These are phyloP conservation scores for Drosophila elegans DNA, from an alignment of 1,140 invertebrate species.

Conservation along the genomic window DNA sequence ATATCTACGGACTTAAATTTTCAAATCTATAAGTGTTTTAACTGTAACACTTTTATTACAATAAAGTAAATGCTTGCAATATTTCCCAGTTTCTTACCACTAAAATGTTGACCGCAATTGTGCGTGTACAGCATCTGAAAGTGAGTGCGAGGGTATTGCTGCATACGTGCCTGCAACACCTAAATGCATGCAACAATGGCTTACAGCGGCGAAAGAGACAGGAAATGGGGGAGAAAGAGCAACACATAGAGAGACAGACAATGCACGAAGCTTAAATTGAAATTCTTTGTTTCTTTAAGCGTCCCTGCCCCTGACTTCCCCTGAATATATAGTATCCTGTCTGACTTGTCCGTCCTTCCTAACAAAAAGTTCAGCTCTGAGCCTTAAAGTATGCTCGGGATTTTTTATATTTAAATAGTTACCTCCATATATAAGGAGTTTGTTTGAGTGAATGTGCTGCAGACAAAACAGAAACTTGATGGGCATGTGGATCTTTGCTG, in stretches of 20 bases:
- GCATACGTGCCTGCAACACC: constrained; percentile 74
- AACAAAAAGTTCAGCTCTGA: constrained; percentile 40
- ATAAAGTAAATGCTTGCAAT: neutral
- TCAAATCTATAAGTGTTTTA: too few species aligned
- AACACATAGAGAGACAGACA: constrained; percentile 21
- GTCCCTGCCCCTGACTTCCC: constrained; percentile 26
- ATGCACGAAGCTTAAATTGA: constrained; percentile 67
- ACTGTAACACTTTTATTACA: too few species aligned
- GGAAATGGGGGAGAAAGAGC: constrained; percentile 10
- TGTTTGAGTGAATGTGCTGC: constrained; percentile 20
- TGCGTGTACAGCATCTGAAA: constrained; percentile 16
- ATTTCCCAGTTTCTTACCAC: neutral
- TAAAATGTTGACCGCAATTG: constrained; percentile 6
- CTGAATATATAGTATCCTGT: neutral
- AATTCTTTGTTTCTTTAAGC: constrained; percentile 77
- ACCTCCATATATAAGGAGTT: constrained; percentile 1
- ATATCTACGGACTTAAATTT: too few species aligned
- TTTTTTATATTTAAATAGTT: constrained; percentile 60
- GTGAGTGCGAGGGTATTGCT: constrained; percentile 33
- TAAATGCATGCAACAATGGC: constrained; percentile 72
- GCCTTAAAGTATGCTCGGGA: constrained; percentile 66
- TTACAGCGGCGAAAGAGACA: constrained; percentile 21
- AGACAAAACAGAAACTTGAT: constrained; percentile 38
- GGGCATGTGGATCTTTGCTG: constrained; percentile 24
- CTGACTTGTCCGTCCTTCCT: constrained; percentile 24